Evolutionary conservation across 2,888 invertebrate genomes (phyloP).

Genomic region (Folsomia manolachei): DNA sequence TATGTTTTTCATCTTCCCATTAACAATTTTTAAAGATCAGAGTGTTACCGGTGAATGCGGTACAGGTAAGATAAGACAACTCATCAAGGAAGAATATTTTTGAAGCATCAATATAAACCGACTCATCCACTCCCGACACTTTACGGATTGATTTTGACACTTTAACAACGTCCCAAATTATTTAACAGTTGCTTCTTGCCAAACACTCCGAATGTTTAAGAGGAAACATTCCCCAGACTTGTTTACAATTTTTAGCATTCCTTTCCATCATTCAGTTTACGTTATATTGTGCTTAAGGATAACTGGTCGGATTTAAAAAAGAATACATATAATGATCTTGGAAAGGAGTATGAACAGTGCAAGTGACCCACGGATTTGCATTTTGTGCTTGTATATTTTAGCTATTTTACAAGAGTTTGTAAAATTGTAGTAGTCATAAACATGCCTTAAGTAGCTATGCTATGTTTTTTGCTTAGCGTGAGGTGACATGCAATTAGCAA

Average conservation of each 20-base stretch:
- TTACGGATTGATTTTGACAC: conserved; percentile 6
- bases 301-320: too few species aligned
- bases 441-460: too few species aligned
- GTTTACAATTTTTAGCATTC: background rate
- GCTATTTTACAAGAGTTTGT: too few species aligned
- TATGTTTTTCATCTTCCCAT: background rate
- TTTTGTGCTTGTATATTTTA: too few species aligned
- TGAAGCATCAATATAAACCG: background rate
- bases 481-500: too few species aligned
- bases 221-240: background rate
- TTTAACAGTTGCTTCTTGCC: background rate
- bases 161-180: conserved; percentile 13
- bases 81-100: background rate
- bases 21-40: background rate
- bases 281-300: too few species aligned
- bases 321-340: too few species aligned
- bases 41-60: background rate
- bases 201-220: too few species aligned
- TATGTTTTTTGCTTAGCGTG: too few species aligned
- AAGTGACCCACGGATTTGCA: too few species aligned
- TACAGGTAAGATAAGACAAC: background rate
- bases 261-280: background rate
- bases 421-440: too few species aligned
- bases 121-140: background rate
- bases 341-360: too few species aligned